A percentile compares a stretch with the other conserved stretches of the same genome.
phyloP scores from a whole-genome alignment of 2,113 vertebrate species.

The Brachypodius melanocephalos region DNA sequence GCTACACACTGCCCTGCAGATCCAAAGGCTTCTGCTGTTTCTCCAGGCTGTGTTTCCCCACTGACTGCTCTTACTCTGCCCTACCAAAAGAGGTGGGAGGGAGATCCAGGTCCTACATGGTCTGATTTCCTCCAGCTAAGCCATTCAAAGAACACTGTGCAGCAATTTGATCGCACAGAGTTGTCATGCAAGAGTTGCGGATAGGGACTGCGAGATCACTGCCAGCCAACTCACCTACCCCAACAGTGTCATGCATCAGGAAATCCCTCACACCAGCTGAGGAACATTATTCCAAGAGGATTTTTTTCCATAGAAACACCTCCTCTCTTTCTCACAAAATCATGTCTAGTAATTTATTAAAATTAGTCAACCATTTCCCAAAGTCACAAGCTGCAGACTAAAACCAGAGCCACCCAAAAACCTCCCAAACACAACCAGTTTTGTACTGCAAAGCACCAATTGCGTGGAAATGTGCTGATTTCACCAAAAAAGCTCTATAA shows the following conservation, averaged over 20 bases:
- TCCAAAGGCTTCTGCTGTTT: neutral
- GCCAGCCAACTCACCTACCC: neutral
- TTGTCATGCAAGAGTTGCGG: rapidly evolving
- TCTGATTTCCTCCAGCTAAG: neutral
- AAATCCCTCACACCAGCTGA: neutral
- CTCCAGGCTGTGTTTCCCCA: neutral
- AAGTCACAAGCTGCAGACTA: neutral
- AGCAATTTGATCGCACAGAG: neutral
- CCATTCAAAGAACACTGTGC: neutral
- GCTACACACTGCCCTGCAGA: neutral
- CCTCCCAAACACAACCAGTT: neutral
- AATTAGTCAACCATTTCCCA: neutral
- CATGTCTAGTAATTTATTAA: neutral
- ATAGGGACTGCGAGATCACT: neutral
- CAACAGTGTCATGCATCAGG: rapidly evolving
- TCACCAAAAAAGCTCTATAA: conserved; percentile 32
- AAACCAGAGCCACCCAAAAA: neutral
- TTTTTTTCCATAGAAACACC: neutral
- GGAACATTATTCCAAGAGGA: neutral
- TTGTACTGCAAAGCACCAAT: neutral
- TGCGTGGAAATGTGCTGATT: neutral
- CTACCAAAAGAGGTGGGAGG: neutral
- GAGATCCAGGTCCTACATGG: neutral
- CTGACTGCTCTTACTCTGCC: neutral
- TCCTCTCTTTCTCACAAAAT: neutral